Evolutionary conservation across 2,797 vertebrate species (phyloP), one percentile per base, ranked within the genome.

Genomic region (Xiphophorus birchmanni): DNA sequence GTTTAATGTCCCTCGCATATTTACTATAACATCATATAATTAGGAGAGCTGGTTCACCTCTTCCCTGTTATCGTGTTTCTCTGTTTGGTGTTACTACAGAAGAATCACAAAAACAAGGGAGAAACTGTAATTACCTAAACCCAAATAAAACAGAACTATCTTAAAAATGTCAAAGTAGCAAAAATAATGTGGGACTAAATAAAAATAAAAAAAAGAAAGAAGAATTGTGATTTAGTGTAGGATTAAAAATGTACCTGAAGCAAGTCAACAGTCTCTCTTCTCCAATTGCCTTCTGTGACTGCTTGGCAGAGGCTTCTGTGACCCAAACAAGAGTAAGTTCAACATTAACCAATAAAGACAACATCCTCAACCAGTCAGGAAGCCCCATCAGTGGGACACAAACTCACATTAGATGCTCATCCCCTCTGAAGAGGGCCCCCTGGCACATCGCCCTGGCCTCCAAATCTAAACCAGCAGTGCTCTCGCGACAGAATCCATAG

Each of bases 401-500:
- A 90, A 91, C 88, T 92, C 84, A 93, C 91, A 94, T 94, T 92
- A 94, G 92, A 80, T 84, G 91, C 90, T 94, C 92, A 92, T 95
- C 92, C 91, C 83, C 79, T 58, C 80, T 92, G 91, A 94, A 93
- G 94, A 88, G 90, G 91, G 71, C 47, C 74, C 71, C 73, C 80
- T 93, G 93, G 93, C 90, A 90, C 67, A 40, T 73, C 81, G 91
- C 89, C 91, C 85, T 52, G 32, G 54, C 86, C 85, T 80, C 86
- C 86, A 93, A 92, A 93, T 92, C 84, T 87, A 93, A 94, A 94
- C 90, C 92, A 94, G 91, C 89, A 93, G 87, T 44, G 11, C 84
- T 93, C 86, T 90, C 32, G 67, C 88, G 88, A 88, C 82, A 72
- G 76, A 47, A 78, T 52, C 50, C 7, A 54, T 23, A 26, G 21